Evolutionary conservation across 1,140 invertebrate species (phyloP).

Genomic region (Latrodectus geometricus): DNA sequence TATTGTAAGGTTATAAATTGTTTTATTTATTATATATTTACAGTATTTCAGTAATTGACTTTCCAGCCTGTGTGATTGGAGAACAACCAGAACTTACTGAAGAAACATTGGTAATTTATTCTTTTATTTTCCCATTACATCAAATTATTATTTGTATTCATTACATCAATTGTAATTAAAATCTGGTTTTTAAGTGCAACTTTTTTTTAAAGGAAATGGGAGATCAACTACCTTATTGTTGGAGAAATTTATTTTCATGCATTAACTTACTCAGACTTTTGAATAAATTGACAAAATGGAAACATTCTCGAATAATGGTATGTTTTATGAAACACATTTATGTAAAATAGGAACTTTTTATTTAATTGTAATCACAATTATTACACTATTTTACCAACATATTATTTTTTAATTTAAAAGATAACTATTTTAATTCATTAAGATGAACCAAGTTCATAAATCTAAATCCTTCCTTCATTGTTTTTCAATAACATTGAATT

Average conservation of each 20-base stretch:
- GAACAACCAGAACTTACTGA: slow-evolving; percentile 94
- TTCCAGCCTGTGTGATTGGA: slow-evolving; percentile 95
- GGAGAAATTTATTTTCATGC: slow-evolving; percentile 98
- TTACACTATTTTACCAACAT: no score
- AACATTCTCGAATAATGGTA: slow-evolving; percentile 98
- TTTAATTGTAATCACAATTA: no score
- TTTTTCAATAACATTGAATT: no score
- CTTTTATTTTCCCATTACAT: no score
- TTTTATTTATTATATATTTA: slow-evolving; percentile 61
- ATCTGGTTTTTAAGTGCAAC: neutral
- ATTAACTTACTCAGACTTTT: slow-evolving; percentile 97
- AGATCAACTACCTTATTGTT: slow-evolving; percentile 88
- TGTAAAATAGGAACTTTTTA: no score
- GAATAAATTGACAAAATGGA: slow-evolving; percentile 99
- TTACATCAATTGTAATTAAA: neutral
- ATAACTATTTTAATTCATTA: no score
- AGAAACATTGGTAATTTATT: slow-evolving; percentile 79
- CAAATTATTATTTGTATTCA: neutral
- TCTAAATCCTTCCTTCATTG: no score
- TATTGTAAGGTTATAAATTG: neutral
- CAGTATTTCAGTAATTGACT: slow-evolving; percentile 92
- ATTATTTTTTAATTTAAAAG: no score
- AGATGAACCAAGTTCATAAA: no score
- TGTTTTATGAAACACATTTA: neutral
- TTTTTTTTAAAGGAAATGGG: slow-evolving; percentile 78